These are phyloP conservation scores for Lophotis ruficrista DNA, from an alignment of 2,113 vertebrate species.

Conservation along the genomic window DNA sequence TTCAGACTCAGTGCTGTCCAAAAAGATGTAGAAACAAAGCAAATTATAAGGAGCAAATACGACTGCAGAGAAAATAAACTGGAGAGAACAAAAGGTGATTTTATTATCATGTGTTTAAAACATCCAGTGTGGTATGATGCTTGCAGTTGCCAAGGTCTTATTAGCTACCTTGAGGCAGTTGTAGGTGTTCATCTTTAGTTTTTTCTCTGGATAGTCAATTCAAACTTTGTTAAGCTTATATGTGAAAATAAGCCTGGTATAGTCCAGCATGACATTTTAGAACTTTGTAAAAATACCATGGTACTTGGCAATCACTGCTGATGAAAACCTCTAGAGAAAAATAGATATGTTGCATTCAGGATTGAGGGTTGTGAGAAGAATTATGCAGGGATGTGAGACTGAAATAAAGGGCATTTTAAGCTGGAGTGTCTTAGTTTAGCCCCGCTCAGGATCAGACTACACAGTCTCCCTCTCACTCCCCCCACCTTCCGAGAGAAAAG, in stretches of 20 bases:
- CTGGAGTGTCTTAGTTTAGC: not conserved
- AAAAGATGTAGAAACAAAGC: conserved; percentile 83
- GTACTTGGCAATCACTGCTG: not conserved
- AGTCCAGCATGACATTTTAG: not conserved
- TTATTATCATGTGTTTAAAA: not conserved
- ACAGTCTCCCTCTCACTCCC: too few relatives aligned
- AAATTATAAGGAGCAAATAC: conserved; percentile 82
- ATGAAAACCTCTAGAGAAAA: not conserved
- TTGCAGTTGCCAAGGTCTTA: not conserved
- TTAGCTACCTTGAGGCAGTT: not conserved
- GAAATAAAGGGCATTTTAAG: not conserved
- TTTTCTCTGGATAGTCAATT: not conserved
- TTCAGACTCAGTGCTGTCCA: conserved; percentile 87
- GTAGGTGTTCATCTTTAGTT: not conserved
- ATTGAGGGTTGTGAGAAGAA: not conserved
- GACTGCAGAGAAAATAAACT: conserved; percentile 96
- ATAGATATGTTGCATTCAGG: not conserved
- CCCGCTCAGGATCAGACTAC: too few relatives aligned
- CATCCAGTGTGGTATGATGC: not conserved
- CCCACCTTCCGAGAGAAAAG: too few relatives aligned
- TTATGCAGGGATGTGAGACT: not conserved
- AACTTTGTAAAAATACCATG: not conserved
- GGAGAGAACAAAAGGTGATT: conserved; percentile 95
- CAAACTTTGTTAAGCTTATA: not conserved
- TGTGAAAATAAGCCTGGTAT: not conserved